These are phyloP conservation scores for Aporophyla lueneburgensis DNA, from an alignment of 2,888 invertebrate genomes.

Conservation along the genomic window DNA sequence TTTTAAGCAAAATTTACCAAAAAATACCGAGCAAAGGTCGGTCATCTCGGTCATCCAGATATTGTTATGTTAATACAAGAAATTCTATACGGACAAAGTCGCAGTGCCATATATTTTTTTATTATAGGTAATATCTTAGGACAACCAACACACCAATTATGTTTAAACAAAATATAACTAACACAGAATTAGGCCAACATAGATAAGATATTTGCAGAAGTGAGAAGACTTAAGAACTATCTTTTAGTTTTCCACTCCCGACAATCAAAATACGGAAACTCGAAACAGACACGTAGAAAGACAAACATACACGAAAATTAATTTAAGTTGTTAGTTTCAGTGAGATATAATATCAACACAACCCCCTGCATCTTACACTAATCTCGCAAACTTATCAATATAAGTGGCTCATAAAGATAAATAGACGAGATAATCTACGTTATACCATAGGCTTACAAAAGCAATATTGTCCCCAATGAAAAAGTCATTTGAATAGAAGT, in stretches of 20 bases:
- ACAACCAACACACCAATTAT: too few relatives aligned
- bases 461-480: constrained; percentile 49
- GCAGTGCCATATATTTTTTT: too few relatives aligned
- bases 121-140: too few relatives aligned
- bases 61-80: too few relatives aligned
- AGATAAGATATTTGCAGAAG: not conserved
- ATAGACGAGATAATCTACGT: constrained; percentile 30
- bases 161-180: too few relatives aligned
- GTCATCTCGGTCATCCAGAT: too few relatives aligned
- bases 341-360: constrained; percentile 68
- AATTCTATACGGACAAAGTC: too few relatives aligned
- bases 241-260: constrained; percentile 28
- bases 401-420: constrained; percentile 34
- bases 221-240: constrained; percentile 3
- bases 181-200: not conserved
- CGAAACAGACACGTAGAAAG: constrained; percentile 61
- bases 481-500: constrained; percentile 66
- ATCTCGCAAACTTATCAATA: constrained; percentile 41
- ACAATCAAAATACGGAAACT: constrained; percentile 47
- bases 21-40: too few relatives aligned
- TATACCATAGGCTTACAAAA: constrained; percentile 44
- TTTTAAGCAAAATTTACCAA: too few relatives aligned
- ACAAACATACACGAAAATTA: constrained; percentile 73
- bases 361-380: constrained; percentile 61
- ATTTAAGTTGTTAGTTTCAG: constrained; percentile 76